A percentile compares a stretch with the other conserved stretches of the same genome.
Evolutionary conservation across 2,113 vertebrate genomes (phyloP).

Genomic region (Aptenodytes patagonicus): DNA sequence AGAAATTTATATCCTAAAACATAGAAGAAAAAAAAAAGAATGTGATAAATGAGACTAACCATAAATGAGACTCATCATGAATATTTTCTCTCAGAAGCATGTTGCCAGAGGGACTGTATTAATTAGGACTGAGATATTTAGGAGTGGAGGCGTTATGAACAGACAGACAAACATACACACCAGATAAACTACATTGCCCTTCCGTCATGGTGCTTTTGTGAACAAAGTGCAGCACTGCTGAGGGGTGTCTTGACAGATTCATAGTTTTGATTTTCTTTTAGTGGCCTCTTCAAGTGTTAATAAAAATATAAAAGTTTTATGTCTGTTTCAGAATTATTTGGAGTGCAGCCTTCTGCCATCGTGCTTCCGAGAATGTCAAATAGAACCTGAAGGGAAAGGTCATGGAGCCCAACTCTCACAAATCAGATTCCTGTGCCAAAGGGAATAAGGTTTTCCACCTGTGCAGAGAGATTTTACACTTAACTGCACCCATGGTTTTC

Average conservation of each 20-base stretch:
- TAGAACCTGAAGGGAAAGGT: constrained; percentile 52
- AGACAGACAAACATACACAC: background rate
- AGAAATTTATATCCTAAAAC: background rate
- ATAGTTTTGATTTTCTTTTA: constrained; percentile 68
- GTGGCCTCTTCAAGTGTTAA: constrained; percentile 54
- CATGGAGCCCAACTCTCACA: background rate
- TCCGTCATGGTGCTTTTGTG: background rate
- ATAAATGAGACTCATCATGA: background rate
- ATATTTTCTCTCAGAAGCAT: background rate
- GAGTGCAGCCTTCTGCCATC: background rate
- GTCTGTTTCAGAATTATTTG: constrained; percentile 51
- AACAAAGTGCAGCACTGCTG: background rate
- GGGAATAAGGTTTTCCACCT: constrained; percentile 36
- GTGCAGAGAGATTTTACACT: constrained; percentile 30
- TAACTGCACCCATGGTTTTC: constrained; percentile 27
- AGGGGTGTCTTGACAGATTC: constrained; percentile 53
- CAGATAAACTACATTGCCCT: background rate
- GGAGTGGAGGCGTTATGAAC: background rate
- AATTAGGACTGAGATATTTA: background rate
- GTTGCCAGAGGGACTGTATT: background rate
- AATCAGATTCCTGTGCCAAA: constrained; percentile 26
- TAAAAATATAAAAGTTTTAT: constrained; percentile 63
- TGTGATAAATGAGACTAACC: background rate
- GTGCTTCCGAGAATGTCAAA: constrained; percentile 42
- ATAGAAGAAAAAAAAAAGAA: background rate